Conservation (phyloP, 2,113 vertebrate genomes). For the Microcebus jonahi region DNA sequence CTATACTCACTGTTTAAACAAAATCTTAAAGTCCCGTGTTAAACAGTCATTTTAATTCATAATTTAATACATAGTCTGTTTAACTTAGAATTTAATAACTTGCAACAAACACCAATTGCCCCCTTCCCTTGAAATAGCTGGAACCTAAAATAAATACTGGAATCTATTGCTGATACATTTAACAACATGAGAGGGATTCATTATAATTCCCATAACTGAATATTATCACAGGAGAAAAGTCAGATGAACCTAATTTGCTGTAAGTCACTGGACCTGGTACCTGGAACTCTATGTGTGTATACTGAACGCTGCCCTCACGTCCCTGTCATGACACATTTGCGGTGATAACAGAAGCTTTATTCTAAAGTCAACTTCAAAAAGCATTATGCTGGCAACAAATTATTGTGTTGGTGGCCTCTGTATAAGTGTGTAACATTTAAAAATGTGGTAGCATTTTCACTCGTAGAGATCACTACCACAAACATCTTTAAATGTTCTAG, state of each 20-base stretch:
- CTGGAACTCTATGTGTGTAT: not conserved
- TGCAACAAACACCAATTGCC: not conserved
- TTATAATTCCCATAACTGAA: not conserved
- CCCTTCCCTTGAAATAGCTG: not conserved
- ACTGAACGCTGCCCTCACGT: not conserved
- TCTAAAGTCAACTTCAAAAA: not conserved
- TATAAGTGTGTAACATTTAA: not conserved
- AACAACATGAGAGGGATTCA: not conserved
- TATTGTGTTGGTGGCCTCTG: not conserved
- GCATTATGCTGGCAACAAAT: not conserved
- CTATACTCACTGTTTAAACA: not conserved
- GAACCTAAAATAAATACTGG: slow-evolving; percentile 10
- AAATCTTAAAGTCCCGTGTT: not conserved
- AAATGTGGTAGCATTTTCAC: slow-evolving; percentile 11
- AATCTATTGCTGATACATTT: not conserved
- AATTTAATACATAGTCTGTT: slow-evolving; percentile 33
- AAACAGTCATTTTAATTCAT: slow-evolving; percentile 27
- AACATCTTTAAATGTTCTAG: slow-evolving; percentile 17
- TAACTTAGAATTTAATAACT: slow-evolving; percentile 54
- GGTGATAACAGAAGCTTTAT: not conserved
- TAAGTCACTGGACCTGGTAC: not conserved
- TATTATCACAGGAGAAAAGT: not conserved
- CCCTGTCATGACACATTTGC: not conserved
- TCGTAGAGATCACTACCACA: not conserved
- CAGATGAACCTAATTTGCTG: not conserved